Evolutionary conservation across 1,140 invertebrate species (phyloP).

Genomic region (Anagrus nilaparvatae): DNA sequence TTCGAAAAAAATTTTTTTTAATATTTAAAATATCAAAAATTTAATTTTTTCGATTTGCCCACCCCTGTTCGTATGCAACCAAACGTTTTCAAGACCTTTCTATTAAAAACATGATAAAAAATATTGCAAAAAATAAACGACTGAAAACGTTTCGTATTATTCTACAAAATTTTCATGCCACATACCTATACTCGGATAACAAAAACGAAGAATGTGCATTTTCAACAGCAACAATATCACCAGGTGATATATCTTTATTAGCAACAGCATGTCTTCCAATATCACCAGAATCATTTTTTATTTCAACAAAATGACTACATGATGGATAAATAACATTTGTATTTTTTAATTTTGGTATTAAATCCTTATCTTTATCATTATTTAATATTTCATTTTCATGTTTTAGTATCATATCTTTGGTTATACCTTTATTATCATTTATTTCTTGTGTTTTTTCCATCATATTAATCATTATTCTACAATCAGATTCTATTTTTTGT

Average conservation of each 20-base stretch:
- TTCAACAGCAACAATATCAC: slow-evolving; percentile 62
- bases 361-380: slow-evolving; percentile 23
- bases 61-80: no score
- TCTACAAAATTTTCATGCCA: no score
- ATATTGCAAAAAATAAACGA: neutral
- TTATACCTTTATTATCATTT: slow-evolving; percentile 19
- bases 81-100: no score
- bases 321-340: slow-evolving; percentile 44
- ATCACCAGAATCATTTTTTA: slow-evolving; percentile 39
- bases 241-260: slow-evolving; percentile 50
- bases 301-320: slow-evolving; percentile 46
- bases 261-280: slow-evolving; percentile 54
- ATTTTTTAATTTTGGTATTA: slow-evolving; percentile 27
- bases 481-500: slow-evolving; percentile 54
- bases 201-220: slow-evolving; percentile 63
- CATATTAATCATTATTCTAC: slow-evolving; percentile 62
- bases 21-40: no score
- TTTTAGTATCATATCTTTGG: slow-evolving; percentile 22
- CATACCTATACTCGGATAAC: slow-evolving; percentile 52
- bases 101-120: neutral
- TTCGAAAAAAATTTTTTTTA: no score
- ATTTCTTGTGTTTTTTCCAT: slow-evolving; percentile 47
- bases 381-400: slow-evolving; percentile 24
- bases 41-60: no score
- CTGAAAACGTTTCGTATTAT: neutral